Conservation (phyloP, 2,797 vertebrate genomes). For the Strix occidentalis region DNA sequence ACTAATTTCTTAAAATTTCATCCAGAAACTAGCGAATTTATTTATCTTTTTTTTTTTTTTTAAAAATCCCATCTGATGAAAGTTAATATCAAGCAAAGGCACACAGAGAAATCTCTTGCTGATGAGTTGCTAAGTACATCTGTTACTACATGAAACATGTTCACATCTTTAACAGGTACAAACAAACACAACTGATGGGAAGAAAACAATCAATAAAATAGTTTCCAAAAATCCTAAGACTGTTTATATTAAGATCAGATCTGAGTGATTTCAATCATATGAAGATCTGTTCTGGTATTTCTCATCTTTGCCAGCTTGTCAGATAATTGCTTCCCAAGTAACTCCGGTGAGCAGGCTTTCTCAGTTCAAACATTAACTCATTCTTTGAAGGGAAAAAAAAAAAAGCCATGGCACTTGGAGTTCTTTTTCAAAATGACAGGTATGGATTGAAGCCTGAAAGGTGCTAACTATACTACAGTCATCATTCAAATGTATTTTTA, state of each 20-base stretch:
- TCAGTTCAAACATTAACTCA: slow-evolving; percentile 33
- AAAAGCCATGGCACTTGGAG: neutral
- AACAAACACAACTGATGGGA: slow-evolving; percentile 72
- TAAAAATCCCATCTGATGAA: slow-evolving; percentile 14
- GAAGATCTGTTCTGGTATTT: slow-evolving; percentile 68
- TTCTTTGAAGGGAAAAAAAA: neutral
- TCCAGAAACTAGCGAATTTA: slow-evolving; percentile 4
- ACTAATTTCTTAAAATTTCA: slow-evolving; percentile 29
- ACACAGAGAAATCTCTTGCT: neutral
- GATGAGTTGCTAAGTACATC: slow-evolving; percentile 53
- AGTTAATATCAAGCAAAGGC: slow-evolving; percentile 11
- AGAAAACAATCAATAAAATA: slow-evolving; percentile 69
- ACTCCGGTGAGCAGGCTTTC: slow-evolving; percentile 19
- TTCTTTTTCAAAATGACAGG: neutral
- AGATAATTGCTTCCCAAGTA: slow-evolving; percentile 56
- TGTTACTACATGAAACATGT: slow-evolving; percentile 53
- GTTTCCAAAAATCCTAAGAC: slow-evolving; percentile 62
- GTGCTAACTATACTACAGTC: neutral
- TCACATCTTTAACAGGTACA: slow-evolving; percentile 69
- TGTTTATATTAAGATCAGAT: slow-evolving; percentile 70
- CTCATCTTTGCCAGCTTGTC: slow-evolving; percentile 59
- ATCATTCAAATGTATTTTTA: neutral
- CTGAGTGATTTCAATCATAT: slow-evolving; percentile 68
- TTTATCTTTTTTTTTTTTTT: neutral
- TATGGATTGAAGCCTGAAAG: neutral